phyloP scores from a whole-genome alignment of 1,140 invertebrate genomes.

The Thaumatotibia leucotreta region DNA sequence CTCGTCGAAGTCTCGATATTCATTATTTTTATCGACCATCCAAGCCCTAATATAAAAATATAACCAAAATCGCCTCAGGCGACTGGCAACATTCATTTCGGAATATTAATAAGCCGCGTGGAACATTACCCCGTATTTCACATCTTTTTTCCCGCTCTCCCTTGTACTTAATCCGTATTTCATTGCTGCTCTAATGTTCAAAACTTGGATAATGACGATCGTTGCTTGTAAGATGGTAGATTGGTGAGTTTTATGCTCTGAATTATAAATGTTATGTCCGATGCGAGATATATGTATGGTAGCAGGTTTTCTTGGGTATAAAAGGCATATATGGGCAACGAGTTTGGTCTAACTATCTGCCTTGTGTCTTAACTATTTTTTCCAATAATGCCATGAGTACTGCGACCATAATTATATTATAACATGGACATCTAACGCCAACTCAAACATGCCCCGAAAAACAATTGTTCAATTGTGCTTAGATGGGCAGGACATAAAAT shows the following conservation, averaged over 20 bases:
- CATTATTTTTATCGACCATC: constrained; percentile 3
- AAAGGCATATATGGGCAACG: too few species aligned
- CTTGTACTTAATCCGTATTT: background rate
- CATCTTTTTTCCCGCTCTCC: background rate
- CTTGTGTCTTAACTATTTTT: too few species aligned
- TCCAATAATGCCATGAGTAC: too few species aligned
- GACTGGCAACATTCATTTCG: constrained; percentile 21
- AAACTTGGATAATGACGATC: constrained; percentile 6
- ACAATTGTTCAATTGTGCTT: too few species aligned
- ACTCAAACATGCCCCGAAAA: too few species aligned
- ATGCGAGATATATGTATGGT: background rate
- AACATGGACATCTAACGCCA: too few species aligned
- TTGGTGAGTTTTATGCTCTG: constrained; percentile 7
- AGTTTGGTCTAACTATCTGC: too few species aligned
- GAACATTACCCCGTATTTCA: constrained; percentile 19
- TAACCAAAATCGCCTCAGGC: constrained; percentile 9
- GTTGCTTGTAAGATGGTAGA: constrained; percentile 8
- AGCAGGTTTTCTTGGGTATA: background rate
- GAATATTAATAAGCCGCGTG: constrained; percentile 21
- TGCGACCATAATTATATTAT: too few species aligned
- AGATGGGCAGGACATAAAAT: too few species aligned
- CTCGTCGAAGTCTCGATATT: background rate
- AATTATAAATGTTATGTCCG: background rate
- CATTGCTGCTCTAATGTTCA: constrained; percentile 9
- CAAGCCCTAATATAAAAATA: constrained; percentile 9